Percentiles rank a stretch among this genome's conserved stretches.
phyloP scores from a whole-genome alignment of 1,140 invertebrate genomes.

The Drosophila pachea region DNA sequence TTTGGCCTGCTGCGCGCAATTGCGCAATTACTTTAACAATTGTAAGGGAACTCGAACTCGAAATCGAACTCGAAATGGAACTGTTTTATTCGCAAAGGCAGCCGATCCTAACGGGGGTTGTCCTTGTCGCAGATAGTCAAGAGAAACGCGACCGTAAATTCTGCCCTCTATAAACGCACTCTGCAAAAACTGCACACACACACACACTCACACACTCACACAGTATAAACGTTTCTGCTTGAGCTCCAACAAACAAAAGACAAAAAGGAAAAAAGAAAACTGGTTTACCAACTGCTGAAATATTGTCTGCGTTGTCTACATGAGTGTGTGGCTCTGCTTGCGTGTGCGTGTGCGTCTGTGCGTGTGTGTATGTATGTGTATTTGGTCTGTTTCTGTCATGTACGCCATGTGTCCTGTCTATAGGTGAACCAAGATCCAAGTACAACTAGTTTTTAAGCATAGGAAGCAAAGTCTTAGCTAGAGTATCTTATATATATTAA shows the following conservation, averaged over 20 bases:
- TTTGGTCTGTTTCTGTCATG: no score
- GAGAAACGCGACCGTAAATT: constrained; percentile 32
- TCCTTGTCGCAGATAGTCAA: constrained; percentile 36
- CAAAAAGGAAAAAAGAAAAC: constrained; percentile 47
- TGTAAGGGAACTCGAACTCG: constrained; percentile 1
- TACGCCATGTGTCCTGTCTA: constrained; percentile 23
- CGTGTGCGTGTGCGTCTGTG: not conserved
- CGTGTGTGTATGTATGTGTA: constrained; percentile 1
- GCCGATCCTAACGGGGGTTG: constrained; percentile 61
- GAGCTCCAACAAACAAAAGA: constrained; percentile 43
- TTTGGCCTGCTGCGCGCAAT: constrained; percentile 53
- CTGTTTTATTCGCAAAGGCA: constrained; percentile 46
- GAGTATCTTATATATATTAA: constrained; percentile 11
- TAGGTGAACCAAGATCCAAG: constrained; percentile 24
- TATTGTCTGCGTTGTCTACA: not conserved
- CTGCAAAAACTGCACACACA: constrained; percentile 28
- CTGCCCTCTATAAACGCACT: constrained; percentile 10
- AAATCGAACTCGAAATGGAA: constrained; percentile 45
- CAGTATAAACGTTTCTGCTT: constrained; percentile 58
- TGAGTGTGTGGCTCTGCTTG: not conserved
- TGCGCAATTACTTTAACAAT: constrained; percentile 57
- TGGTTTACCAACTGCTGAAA: constrained; percentile 67
- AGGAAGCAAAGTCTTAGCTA: constrained; percentile 35
- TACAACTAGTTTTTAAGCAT: constrained; percentile 51
- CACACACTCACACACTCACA: constrained; percentile 25